Conservation (phyloP, 2,888 invertebrate species). For the Blomia tropicalis region DNA sequence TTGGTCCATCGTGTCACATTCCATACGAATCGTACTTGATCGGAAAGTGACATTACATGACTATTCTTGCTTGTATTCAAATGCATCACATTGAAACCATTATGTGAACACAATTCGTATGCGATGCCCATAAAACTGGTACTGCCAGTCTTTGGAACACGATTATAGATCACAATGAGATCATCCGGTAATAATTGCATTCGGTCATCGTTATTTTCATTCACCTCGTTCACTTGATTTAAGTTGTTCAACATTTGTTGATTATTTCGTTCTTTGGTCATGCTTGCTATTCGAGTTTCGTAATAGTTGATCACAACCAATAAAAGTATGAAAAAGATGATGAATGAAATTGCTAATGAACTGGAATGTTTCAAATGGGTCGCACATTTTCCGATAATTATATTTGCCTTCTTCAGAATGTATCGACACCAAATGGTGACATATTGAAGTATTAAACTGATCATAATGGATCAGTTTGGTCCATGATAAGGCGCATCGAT, state of each 20-base stretch:
- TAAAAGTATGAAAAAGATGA: neutral
- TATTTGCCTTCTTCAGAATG: neutral
- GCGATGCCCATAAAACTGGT: conserved; percentile 85
- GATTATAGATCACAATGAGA: conserved; percentile 59
- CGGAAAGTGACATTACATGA: conserved; percentile 79
- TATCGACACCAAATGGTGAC: neutral
- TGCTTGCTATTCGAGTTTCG: neutral
- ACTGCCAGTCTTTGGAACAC: conserved; percentile 92
- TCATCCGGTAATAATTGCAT: conserved; percentile 1
- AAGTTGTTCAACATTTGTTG: neutral
- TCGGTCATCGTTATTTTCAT: neutral
- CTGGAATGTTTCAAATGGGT: neutral
- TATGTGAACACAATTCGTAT: conserved; percentile 61
- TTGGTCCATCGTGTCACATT: conserved; percentile 77
- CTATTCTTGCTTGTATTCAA: conserved; percentile 89
- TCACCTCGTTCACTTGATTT: conserved; percentile 1
- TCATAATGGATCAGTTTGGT: too few relatives aligned
- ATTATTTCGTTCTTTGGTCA: neutral
- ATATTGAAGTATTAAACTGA: neutral
- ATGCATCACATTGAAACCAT: conserved; percentile 67
- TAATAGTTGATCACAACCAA: neutral
- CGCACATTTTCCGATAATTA: neutral
- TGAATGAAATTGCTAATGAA: neutral
- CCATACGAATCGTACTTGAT: conserved; percentile 69
- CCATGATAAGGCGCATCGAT: neutral